A percentile compares a stretch with the other conserved stretches of the same genome.
Evolutionary conservation across 2,113 vertebrate genomes (phyloP).

Genomic region (Nannospalax galili): DNA sequence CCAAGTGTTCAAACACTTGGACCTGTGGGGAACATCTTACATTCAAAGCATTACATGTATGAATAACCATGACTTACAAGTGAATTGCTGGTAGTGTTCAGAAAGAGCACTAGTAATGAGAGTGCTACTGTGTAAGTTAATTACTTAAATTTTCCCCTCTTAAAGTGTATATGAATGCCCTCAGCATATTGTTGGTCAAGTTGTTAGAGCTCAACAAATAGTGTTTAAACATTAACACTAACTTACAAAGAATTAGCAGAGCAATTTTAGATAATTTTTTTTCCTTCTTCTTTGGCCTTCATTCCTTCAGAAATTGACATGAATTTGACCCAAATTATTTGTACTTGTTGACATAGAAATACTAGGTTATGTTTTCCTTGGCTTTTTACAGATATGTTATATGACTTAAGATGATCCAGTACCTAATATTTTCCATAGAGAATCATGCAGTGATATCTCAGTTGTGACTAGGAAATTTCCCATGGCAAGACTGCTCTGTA

Average conservation of each 20-base stretch:
- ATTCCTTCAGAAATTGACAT: conserved; percentile 42
- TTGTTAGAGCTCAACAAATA: conserved; percentile 24
- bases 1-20: neutral
- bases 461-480: neutral
- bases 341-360: neutral
- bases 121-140: neutral
- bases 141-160: no score
- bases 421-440: neutral
- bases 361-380: neutral
- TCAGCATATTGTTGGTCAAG: neutral
- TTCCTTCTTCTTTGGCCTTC: neutral
- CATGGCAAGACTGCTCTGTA: neutral
- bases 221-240: conserved; percentile 22
- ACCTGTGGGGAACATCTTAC: neutral
- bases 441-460: no score
- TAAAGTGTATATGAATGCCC: neutral
- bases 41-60: neutral
- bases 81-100: no score
- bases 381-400: neutral
- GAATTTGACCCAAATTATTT: neutral
- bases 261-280: conserved; percentile 2
- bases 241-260: neutral
- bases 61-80: no score
- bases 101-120: neutral
- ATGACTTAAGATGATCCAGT: neutral